These are phyloP conservation scores for Halcyon leucocephala DNA, from an alignment of 2,797 vertebrate genomes.

Conservation along the genomic window DNA sequence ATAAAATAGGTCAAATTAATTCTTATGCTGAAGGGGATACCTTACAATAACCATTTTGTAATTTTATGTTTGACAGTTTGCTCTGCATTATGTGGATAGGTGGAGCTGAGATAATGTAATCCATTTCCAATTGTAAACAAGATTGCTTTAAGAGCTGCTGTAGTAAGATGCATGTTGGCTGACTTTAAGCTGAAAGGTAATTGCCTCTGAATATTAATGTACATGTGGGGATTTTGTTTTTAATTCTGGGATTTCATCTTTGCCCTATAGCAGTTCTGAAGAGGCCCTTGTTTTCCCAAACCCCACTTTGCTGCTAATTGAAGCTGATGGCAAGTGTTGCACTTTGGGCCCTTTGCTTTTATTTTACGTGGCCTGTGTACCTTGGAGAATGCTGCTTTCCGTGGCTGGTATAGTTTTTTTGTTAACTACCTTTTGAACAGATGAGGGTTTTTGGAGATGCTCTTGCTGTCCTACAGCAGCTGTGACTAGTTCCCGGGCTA, in stretches of 20 bases:
- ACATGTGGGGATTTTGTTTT: conserved; percentile 66
- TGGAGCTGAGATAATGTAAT: conserved; percentile 67
- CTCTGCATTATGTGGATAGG: conserved; percentile 59
- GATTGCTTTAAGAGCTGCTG: conserved; percentile 70
- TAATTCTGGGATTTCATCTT: conserved; percentile 65
- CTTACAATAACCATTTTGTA: conserved; percentile 70
- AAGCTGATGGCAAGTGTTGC: conserved; percentile 29
- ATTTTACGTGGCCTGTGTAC: background rate
- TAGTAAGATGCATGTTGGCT: conserved; percentile 65
- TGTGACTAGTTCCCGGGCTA: background rate
- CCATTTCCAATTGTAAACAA: conserved; percentile 63
- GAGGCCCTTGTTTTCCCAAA: conserved; percentile 56
- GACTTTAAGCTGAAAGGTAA: conserved; percentile 71
- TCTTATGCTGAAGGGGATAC: conserved; percentile 72
- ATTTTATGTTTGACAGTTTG: conserved; percentile 70
- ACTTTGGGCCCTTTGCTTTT: conserved; percentile 6
- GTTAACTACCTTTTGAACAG: background rate
- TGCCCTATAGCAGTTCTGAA: conserved; percentile 54
- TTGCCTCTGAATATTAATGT: conserved; percentile 74
- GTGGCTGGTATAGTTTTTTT: background rate
- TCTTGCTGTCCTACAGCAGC: background rate
- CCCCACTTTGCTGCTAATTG: conserved; percentile 32
- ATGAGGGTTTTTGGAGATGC: background rate
- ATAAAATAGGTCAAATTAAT: conserved; percentile 72
- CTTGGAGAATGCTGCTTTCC: background rate